Percentiles rank a stretch among this genome's conserved stretches.
Evolutionary conservation across 2,113 vertebrate genomes (phyloP).

Genomic region (Monarcha castaneiventris): DNA sequence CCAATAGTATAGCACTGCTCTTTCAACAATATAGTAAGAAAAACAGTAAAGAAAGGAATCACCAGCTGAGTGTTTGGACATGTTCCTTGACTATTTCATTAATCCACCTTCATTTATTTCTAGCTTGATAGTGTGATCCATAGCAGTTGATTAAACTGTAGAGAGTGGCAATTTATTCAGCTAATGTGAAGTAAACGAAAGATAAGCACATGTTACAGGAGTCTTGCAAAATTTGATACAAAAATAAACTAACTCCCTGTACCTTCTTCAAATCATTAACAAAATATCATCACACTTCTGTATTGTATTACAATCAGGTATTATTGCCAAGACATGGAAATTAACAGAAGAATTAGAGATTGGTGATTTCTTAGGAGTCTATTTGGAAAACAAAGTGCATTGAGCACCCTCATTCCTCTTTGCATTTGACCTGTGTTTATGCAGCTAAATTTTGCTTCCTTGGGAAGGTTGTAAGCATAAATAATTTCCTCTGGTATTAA

Average conservation of each 20-base stretch:
- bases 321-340: background rate
- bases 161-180: conserved; percentile 24
- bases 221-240: conserved; percentile 9
- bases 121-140: conserved; percentile 30
- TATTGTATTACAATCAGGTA: background rate
- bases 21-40: background rate
- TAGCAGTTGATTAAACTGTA: conserved; percentile 43
- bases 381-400: background rate
- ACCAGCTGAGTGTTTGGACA: conserved; percentile 10
- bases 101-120: conserved; percentile 47
- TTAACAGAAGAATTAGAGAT: background rate
- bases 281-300: background rate
- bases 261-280: background rate
- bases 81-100: conserved; percentile 33
- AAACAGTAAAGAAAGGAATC: conserved; percentile 27
- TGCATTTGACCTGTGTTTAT: background rate
- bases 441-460: background rate
- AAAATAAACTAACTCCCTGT: background rate
- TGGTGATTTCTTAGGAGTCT: background rate
- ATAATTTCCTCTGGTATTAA: conserved; percentile 22
- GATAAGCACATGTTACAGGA: background rate
- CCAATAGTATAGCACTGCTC: background rate
- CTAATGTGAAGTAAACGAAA: conserved; percentile 45
- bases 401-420: background rate
- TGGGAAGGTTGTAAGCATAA: background rate